Conservation (phyloP, 2,113 vertebrate species). For the Hemicordylus capensis region DNA sequence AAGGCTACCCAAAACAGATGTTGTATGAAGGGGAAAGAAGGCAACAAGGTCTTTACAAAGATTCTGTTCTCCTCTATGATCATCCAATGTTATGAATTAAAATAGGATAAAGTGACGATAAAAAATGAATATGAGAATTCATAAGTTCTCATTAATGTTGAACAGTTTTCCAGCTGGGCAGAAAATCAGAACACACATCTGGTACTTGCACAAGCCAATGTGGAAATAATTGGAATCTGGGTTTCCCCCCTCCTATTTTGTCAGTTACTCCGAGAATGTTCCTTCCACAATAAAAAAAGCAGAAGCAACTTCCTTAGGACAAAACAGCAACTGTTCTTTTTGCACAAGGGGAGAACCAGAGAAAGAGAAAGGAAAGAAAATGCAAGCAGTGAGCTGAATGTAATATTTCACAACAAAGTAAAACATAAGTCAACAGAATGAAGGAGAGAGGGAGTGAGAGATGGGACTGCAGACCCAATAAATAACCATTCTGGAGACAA, state of each 20-base stretch:
- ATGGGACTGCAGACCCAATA: too few species aligned
- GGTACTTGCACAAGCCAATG: conserved; percentile 54
- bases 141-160: conserved; percentile 54
- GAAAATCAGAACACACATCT: conserved; percentile 64
- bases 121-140: conserved; percentile 59
- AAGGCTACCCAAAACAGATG: neutral
- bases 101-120: conserved; percentile 47
- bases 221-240: conserved; percentile 44
- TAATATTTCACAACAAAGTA: neutral
- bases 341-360: conserved; percentile 5
- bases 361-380: conserved; percentile 4
- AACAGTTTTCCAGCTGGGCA: conserved; percentile 65
- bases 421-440: neutral
- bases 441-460: neutral
- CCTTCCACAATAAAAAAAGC: conserved; percentile 16
- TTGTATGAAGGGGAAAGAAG: neutral
- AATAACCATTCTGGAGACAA: neutral
- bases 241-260: conserved; percentile 14
- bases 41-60: neutral
- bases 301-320: conserved; percentile 20
- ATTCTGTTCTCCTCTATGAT: conserved; percentile 1
- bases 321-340: conserved; percentile 18
- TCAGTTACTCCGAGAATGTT: conserved; percentile 31
- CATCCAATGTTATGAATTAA: conserved; percentile 31
- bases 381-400: neutral